phyloP scores from a whole-genome alignment of 2,888 invertebrate genomes.

The Spicauda simplicius region DNA sequence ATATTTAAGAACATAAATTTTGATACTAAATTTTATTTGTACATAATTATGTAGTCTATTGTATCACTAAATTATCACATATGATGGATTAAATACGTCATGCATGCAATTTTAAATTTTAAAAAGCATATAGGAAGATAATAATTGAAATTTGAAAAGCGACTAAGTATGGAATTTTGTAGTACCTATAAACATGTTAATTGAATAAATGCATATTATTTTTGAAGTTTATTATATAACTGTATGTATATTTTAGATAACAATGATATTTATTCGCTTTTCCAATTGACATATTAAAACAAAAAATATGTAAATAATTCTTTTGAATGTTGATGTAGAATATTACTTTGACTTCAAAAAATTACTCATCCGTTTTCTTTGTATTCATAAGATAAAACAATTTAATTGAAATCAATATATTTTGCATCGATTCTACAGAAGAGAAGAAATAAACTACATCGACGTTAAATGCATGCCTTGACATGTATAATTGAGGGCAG shows the following conservation, averaged over 20 bases:
- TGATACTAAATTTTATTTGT: not conserved
- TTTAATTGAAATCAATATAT: not conserved
- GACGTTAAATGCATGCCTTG: slow-evolving; percentile 6
- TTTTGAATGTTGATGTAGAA: too few species aligned
- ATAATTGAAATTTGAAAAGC: not conserved
- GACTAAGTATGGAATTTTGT: too few species aligned
- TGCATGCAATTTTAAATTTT: not conserved
- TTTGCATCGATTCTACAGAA: not conserved
- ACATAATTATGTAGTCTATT: not conserved
- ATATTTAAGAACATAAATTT: not conserved
- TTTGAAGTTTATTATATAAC: too few species aligned
- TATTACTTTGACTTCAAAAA: too few species aligned
- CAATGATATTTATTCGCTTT: too few species aligned
- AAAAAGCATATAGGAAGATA: not conserved
- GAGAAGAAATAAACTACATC: not conserved
- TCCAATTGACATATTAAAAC: too few species aligned
- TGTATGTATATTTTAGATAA: too few species aligned
- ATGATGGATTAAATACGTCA: not conserved
- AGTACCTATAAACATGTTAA: too few species aligned
- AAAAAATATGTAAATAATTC: too few species aligned
- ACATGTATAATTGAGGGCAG: not conserved
- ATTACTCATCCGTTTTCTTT: not conserved
- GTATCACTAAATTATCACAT: too few species aligned
- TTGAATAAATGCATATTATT: too few species aligned
- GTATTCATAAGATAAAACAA: not conserved